These are phyloP conservation scores for Pachyuromys duprasi DNA, from an alignment of 2,797 vertebrate species.

Conservation along the genomic window DNA sequence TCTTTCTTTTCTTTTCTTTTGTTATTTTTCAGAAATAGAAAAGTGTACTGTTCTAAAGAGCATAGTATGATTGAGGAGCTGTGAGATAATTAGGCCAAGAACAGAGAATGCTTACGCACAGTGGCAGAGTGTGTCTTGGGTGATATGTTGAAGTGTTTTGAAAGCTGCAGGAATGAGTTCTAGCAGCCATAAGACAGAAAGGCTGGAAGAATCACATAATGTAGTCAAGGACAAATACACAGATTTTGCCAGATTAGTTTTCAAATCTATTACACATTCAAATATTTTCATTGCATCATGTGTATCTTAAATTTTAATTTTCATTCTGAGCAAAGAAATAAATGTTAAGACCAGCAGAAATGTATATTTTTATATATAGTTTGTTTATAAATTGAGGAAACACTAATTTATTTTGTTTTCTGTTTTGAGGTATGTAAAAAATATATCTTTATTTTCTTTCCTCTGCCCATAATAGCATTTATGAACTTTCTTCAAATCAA, in stretches of 20 bases:
- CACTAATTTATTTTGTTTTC: neutral
- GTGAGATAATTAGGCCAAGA: neutral
- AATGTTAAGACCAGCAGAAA: neutral
- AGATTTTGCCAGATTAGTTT: neutral
- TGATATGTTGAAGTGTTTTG: neutral
- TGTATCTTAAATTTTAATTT: neutral
- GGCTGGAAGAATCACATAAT: neutral
- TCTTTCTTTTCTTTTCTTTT: neutral
- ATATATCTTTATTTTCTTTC: neutral
- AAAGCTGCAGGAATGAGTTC: neutral
- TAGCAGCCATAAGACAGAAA: neutral
- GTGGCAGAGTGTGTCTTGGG: neutral
- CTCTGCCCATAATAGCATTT: neutral
- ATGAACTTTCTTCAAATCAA: neutral
- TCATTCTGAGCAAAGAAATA: neutral
- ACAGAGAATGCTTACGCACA: neutral
- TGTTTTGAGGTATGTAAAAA: neutral
- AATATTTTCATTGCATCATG: neutral
- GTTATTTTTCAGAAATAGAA: neutral
- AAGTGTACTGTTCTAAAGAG: neutral
- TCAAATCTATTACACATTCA: neutral
- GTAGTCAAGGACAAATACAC: neutral
- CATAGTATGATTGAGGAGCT: neutral
- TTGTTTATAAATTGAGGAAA: neutral
- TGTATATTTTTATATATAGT: neutral